These are phyloP conservation scores for Corvus hawaiiensis DNA, from an alignment of 2,113 vertebrate genomes.

Conservation along the genomic window DNA sequence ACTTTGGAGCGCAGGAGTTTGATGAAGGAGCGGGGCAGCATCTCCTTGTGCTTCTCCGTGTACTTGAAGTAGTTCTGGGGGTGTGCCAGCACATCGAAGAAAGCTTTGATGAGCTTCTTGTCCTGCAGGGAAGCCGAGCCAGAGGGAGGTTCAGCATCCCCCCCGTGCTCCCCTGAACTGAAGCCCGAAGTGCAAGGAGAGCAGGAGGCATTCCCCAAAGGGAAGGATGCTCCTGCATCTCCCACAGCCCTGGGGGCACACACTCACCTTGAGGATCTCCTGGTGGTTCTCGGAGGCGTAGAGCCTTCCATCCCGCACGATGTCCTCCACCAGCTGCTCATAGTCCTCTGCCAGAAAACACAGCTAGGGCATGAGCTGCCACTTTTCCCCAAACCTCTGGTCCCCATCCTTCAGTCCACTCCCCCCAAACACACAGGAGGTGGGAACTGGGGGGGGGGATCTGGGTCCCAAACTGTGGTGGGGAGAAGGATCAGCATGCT, in stretches of 20 bases:
- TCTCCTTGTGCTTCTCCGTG: constrained; percentile 96
- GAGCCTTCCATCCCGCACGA: constrained; percentile 92
- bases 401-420: neutral
- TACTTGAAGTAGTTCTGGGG: constrained; percentile 99
- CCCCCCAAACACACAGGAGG: neutral
- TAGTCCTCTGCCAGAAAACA: constrained; percentile 84
- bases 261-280: constrained; percentile 92
- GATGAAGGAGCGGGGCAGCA: constrained; percentile 97
- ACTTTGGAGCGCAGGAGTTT: constrained; percentile 98
- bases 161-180: fast-evolving
- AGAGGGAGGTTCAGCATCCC: neutral
- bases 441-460: neutral
- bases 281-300: constrained; percentile 98
- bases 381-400: neutral
- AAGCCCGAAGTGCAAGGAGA: neutral
- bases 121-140: constrained; percentile 74
- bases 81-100: constrained; percentile 96
- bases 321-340: constrained; percentile 96
- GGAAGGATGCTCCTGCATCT: neutral
- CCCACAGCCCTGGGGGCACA: neutral
- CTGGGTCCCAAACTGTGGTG: fast-evolving
- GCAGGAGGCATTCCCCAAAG: fast-evolving
- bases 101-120: constrained; percentile 98
- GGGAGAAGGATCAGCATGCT: neutral
- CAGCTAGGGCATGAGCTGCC: neutral